These are phyloP conservation scores for Cherax destructor DNA, from an alignment of 1,140 invertebrate genomes.

Conservation along the genomic window DNA sequence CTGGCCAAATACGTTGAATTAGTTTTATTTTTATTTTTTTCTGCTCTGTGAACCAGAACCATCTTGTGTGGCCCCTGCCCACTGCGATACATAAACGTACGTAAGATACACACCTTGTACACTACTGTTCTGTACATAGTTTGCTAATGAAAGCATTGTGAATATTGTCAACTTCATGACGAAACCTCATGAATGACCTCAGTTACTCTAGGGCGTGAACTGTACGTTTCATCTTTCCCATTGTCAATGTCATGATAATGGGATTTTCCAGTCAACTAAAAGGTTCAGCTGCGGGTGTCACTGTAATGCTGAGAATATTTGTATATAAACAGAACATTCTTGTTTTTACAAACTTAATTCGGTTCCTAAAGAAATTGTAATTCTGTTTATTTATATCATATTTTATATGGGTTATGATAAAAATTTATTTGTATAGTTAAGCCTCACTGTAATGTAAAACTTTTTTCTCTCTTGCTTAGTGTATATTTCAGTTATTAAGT, in stretches of 20 bases:
- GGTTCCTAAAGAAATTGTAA: neutral
- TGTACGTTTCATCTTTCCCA: constrained; percentile 40
- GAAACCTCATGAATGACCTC: constrained; percentile 49
- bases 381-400: neutral
- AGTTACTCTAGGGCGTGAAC: constrained; percentile 36
- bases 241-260: constrained; percentile 46
- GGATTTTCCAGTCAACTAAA: constrained; percentile 26
- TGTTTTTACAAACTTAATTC: neutral
- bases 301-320: constrained; percentile 13
- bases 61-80: constrained; percentile 50
- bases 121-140: constrained; percentile 61
- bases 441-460: neutral
- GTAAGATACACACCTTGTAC: constrained; percentile 34
- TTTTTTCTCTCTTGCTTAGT: neutral
- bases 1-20: constrained; percentile 44
- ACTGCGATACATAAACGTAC: constrained; percentile 46
- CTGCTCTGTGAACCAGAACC: constrained; percentile 41
- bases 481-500: neutral
- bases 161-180: constrained; percentile 63
- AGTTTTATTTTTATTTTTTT: constrained; percentile 28
- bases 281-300: constrained; percentile 29
- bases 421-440: neutral
- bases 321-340: constrained; percentile 1
- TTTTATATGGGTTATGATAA: neutral
- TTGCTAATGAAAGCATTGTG: constrained; percentile 57